These are phyloP conservation scores for Hypercompe scribonia DNA, from an alignment of 2,888 invertebrate genomes.

Conservation along the genomic window DNA sequence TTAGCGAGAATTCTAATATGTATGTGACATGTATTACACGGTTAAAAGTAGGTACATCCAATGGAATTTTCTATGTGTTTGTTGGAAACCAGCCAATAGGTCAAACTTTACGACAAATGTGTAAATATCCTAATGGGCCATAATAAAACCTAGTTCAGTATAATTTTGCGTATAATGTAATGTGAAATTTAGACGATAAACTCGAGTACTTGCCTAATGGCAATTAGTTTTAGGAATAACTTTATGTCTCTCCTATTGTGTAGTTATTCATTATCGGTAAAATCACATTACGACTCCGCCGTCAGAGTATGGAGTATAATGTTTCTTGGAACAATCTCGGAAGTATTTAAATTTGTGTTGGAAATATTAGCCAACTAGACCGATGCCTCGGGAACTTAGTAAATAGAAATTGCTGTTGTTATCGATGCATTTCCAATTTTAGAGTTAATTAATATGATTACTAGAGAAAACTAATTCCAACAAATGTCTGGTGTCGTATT, in stretches of 20 bases:
- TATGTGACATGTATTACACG: no score
- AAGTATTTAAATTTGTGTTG: constrained; percentile 58
- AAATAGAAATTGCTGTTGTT: neutral
- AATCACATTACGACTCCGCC: constrained; percentile 17
- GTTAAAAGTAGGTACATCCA: neutral
- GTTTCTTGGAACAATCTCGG: constrained; percentile 68
- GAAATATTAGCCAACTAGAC: constrained; percentile 47
- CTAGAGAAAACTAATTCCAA: no score
- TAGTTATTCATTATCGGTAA: constrained; percentile 32
- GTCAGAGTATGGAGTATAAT: constrained; percentile 34
- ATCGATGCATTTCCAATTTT: neutral
- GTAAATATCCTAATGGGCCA: constrained; percentile 7
- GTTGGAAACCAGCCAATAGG: neutral
- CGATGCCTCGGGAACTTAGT: constrained; percentile 31
- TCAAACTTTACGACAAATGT: constrained; percentile 3
- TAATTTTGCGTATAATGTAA: constrained; percentile 12
- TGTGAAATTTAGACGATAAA: constrained; percentile 12
- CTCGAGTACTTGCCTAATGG: constrained; percentile 10
- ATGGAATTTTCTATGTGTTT: neutral
- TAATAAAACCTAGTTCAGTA: neutral
- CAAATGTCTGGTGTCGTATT: no score
- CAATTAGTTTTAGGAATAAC: constrained; percentile 36
- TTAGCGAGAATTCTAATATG: neutral
- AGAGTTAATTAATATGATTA: neutral
- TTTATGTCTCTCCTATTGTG: constrained; percentile 29